Evolutionary conservation across 2,888 invertebrate species (phyloP), one percentile per base, ranked within the genome.

Genomic region (Agonopterix arenella): DNA sequence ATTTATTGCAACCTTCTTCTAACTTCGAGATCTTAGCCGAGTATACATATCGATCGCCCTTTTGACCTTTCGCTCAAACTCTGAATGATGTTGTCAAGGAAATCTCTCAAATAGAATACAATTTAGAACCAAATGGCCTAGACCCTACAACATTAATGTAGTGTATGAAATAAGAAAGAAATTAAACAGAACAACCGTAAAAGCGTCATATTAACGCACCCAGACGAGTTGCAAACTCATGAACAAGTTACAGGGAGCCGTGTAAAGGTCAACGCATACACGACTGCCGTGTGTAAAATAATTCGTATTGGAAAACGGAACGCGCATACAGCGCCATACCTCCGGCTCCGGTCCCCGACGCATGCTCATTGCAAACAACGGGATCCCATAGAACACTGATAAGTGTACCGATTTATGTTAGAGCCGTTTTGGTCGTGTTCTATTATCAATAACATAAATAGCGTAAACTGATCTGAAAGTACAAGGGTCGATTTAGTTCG

Each of bases 231-330:
- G 55, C 54, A 28, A 28, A 60, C 63, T 61, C 65, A 64, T 62
- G 62, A 59, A 61, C 68, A 65, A 64, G 72, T 68, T 67, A 67
- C 72, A 71, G 64, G 76, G 64, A 73, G 70, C 66, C 64, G 60
- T 75, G 73, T 76, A 70, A 69, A 74, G 71, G 72, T 67, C 68
- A 73, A 66, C 64, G 66, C 62, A 70, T 68, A 76, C 70, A 70
- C 64, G 71, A 63, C 68, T 66, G 69, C 70, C 58, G 70, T 65
- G 70, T 73, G 74, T 70, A 70, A 76, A 75, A 76, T 73, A 73
- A 73, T 74, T 74, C 72, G 64, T 61, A 67, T 61, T 70, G 63
- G 62, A 64, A 69, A 69, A 58, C 60, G 53, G 57, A 56, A 58
- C 54, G 57, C 54, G 58, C 56, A 41, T 45, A 45, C 18, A 28